These are phyloP conservation scores for Dolichoris vasculosae DNA, from an alignment of 1,140 invertebrate species.

Conservation along the genomic window DNA sequence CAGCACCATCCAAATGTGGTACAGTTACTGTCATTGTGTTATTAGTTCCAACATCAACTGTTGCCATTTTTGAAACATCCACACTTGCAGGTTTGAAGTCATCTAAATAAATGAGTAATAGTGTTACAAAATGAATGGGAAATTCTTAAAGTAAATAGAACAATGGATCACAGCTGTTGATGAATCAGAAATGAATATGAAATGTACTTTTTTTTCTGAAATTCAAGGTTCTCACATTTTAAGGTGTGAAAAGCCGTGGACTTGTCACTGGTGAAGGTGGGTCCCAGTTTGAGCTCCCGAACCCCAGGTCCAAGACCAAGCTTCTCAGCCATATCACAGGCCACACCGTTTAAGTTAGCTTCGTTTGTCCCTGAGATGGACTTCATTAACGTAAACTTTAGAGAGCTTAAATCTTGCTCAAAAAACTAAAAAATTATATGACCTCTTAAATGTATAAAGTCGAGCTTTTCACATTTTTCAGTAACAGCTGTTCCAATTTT, in stretches of 20 bases:
- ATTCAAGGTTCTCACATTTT: conserved; percentile 82
- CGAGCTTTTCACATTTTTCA: conserved; percentile 50
- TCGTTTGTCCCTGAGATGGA: conserved; percentile 41
- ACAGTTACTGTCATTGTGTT: conserved; percentile 94
- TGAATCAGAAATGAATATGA: background rate
- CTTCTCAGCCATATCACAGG: conserved; percentile 80
- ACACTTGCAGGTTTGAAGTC: conserved; percentile 98
- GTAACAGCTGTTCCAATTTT: conserved; percentile 54
- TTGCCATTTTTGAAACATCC: conserved; percentile 91
- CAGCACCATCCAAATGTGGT: conserved; percentile 93
- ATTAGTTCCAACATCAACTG: conserved; percentile 89
- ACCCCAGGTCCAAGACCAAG: conserved; percentile 82
- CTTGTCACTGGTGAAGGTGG: conserved; percentile 84
- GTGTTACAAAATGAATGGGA: conserved; percentile 1
- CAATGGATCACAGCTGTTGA: conserved; percentile 41
- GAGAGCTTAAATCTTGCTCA: conserved; percentile 25
- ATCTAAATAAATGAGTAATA: conserved; percentile 79
- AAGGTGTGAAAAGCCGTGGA: conserved; percentile 87
- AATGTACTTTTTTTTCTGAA: background rate
- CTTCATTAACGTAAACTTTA: conserved; percentile 44
- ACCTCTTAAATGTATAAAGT: background rate
- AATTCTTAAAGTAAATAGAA: conserved; percentile 11
- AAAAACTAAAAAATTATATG: conserved; percentile 23
- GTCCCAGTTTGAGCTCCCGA: conserved; percentile 87
- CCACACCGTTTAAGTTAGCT: conserved; percentile 41